Evolutionary conservation across 2,888 invertebrate genomes (phyloP).

Genomic region (Apodemia zela): DNA sequence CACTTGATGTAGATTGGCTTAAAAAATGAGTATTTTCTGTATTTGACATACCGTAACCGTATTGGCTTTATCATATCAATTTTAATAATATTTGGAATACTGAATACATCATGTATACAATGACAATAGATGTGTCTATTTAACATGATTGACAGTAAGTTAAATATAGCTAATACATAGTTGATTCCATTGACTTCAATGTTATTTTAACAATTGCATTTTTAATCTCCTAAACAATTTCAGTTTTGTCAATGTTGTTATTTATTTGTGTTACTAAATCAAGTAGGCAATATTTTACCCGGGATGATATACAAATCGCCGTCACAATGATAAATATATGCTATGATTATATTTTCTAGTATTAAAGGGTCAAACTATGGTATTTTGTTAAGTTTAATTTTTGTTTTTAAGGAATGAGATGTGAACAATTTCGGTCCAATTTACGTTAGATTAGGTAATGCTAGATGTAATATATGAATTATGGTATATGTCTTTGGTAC

Average conservation of each 20-base stretch:
- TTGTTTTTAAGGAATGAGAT: slow-evolving; percentile 39
- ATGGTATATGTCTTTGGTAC: slow-evolving; percentile 15
- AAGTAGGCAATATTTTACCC: background rate
- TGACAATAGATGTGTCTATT: too few species aligned
- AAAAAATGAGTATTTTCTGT: too few species aligned
- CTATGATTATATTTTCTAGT: slow-evolving; percentile 26
- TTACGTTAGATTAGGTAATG: slow-evolving; percentile 52
- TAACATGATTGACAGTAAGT: background rate
- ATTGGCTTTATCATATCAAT: too few species aligned
- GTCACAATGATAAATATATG: background rate
- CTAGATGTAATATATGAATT: slow-evolving; percentile 25
- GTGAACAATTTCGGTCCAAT: slow-evolving; percentile 57
- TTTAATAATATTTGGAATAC: too few species aligned
- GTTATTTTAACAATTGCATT: background rate
- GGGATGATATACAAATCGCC: background rate
- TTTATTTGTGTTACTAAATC: background rate
- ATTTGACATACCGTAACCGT: too few species aligned
- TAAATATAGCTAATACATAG: background rate
- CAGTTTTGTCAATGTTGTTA: background rate
- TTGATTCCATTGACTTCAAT: background rate
- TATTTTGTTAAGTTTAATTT: slow-evolving; percentile 44
- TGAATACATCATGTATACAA: too few species aligned
- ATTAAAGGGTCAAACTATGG: slow-evolving; percentile 37
- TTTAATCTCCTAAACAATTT: background rate
- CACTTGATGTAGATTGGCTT: too few species aligned